Evolutionary conservation across 2,888 invertebrate genomes (phyloP), one percentile per base, ranked within the genome.

Genomic region (Crioceris asparagi): DNA sequence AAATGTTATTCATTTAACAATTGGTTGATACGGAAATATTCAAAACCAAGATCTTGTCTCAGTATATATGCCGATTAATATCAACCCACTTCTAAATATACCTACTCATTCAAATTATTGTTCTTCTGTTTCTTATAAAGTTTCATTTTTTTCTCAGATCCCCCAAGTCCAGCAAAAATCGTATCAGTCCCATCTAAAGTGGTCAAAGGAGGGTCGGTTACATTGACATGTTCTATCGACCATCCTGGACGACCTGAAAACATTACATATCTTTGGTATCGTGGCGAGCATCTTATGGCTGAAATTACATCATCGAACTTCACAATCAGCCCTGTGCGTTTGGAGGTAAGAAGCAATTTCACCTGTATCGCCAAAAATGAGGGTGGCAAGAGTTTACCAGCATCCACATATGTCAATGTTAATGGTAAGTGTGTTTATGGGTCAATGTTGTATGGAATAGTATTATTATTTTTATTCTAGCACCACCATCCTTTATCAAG

Each of bases 301-400:
- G 85, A 87, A 57, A 77, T 83, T 39, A 81, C 79, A 17, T 75
- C 80, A 3, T 72, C 79, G 45, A 79, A 79, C 54, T 83, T 83
- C 74, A 82, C 78, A 17, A 81, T 91, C 43, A 80, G 81, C 45
- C 83, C 87, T 0, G 90, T 88, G 10, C 81, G 83, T 8, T 66
- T 93, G 45, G 83, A 86, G 59, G 85, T 86, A 33, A 75, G 87
- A 44, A 85, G 86, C 52, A 88, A 87, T 69, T 92, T 90, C 68
- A 83, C 87, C 1, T 94, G 94, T 58, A 74, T 80, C 48, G 90
- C 90, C 0, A 75, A 75, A 62, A 92, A 88, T 63, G 78, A 82
- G 8, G 88, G 88, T 1, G 93, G 92, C 0, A 77, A 80, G 50
- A 83, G 85, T 33, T 71, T 72, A 38, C 69, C 75, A 31, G 80